Evolutionary conservation across 2,113 vertebrate species (phyloP).

Genomic region (Festucalex cinctus): DNA sequence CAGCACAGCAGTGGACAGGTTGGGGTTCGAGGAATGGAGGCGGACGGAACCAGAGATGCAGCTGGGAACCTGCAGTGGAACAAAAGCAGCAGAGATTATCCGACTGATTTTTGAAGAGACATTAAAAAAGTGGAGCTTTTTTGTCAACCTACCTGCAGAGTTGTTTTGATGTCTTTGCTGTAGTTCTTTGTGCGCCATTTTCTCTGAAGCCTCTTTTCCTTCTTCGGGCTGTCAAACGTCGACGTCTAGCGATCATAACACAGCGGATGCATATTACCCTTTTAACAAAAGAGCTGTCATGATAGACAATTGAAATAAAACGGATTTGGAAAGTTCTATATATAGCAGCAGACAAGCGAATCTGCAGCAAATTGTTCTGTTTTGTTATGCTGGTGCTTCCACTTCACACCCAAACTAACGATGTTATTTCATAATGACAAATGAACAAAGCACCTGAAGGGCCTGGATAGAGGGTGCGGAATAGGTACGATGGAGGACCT

Average conservation of each 20-base stretch:
- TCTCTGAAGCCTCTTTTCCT: slow-evolving; percentile 87
- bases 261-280: background rate
- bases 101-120: background rate
- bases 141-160: slow-evolving; percentile 80
- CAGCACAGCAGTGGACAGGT: slow-evolving; percentile 87
- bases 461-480: slow-evolving; percentile 93
- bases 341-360: background rate
- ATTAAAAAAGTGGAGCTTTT: background rate
- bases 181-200: slow-evolving; percentile 88
- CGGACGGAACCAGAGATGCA: slow-evolving; percentile 82
- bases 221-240: slow-evolving; percentile 92
- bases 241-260: slow-evolving; percentile 69
- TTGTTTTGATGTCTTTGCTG: slow-evolving; percentile 91
- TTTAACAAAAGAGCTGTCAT: background rate
- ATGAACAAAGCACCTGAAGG: slow-evolving; percentile 81
- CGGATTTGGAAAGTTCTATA: slow-evolving; percentile 1
- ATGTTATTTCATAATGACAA: background rate
- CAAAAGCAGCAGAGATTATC: background rate
- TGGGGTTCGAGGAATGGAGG: slow-evolving; percentile 95
- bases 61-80: slow-evolving; percentile 68
- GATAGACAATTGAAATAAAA: background rate
- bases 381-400: background rate
- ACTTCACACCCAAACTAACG: background rate
- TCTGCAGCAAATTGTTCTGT: background rate
- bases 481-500: slow-evolving; percentile 92